Base-by-base conservation (phyloP, 1,140 invertebrate genomes). In the Bombus sibiricus region DNA sequence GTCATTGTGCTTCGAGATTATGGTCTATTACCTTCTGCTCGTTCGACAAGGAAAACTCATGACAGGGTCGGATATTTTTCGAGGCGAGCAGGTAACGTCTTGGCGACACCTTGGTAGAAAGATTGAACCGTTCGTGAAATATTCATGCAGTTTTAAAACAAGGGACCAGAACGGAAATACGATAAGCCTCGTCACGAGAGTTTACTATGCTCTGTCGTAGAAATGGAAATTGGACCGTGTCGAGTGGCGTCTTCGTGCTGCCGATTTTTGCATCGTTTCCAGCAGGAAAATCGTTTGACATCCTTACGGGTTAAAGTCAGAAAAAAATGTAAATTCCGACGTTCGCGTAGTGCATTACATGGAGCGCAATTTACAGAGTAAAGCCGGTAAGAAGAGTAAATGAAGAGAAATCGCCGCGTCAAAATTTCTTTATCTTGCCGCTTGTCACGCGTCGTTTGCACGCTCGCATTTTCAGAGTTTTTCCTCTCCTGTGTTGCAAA, bases 1-100 rank as follows among this genome's bases (percentile, higher is more conserved):
- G 4, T 39, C 18, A 86, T 89, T 83, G 76, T 89, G 28, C 64
- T 62, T 22, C 37, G 66, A 74, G 83, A 81, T 88, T 77, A 77
- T 28, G n/a, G 39, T 57, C 73, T 81, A 68, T 64, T 68, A 75
- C 78, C 37, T 37, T 69, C 39, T 34, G 68, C 57, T 53, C 32
- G 68, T 66, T 89, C 75, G 41, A 68, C 77, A 22, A 75, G n/a
- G 47, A 39, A 64, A 34, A 62, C 37, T 62, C 32, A 53, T 69
- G 77, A 75, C 62, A 37, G 47, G 39, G 9, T 69, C 34, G 22
- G 15, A 47, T 47, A 57, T 81, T 68, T 64, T 57, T 47, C 47
- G 22, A 10, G 41, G 2, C 4, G 59, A 73, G 41, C 47, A 78
- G 62, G 82, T 62, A 84, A 43, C 34, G 32, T 77, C 18, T 15